Percentiles rank a stretch among this genome's conserved stretches.
Conservation (phyloP, 2,797 vertebrate species). For the Melanogrammus aeglefinus region DNA sequence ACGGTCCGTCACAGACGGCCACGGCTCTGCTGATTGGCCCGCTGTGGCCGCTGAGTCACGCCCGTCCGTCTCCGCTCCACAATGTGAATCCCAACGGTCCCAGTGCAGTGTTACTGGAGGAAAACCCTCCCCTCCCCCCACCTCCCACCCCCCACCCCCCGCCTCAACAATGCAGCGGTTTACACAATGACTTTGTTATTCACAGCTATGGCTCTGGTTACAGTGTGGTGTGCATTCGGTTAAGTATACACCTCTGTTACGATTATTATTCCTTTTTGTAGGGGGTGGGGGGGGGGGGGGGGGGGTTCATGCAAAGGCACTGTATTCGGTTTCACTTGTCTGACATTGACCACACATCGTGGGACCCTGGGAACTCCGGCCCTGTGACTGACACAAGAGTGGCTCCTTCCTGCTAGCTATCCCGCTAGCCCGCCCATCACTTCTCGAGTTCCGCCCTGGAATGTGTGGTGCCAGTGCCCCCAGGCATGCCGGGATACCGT, state of each 20-base stretch:
- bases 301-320: no score
- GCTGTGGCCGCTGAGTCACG: conserved; percentile 10
- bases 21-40: not conserved
- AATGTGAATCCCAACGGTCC: not conserved
- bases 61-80: not conserved
- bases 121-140: not conserved
- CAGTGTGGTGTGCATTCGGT: conserved; percentile 16
- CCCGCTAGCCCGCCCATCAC: not conserved
- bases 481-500: not conserved
- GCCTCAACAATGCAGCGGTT: conserved; percentile 4
- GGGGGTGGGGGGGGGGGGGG: no score
- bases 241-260: not conserved
- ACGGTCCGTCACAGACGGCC: not conserved
- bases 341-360: no score
- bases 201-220: conserved; percentile 12
- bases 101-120: not conserved
- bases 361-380: not conserved
- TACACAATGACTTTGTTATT: conserved; percentile 20
- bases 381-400: not conserved
- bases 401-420: not conserved
- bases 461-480: not conserved
- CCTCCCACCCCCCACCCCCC: not conserved
- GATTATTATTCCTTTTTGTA: not conserved
- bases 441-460: not conserved
- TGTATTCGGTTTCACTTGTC: no score